Base-by-base conservation (phyloP, 2,113 vertebrate genomes). In the Crocuta crocuta region DNA sequence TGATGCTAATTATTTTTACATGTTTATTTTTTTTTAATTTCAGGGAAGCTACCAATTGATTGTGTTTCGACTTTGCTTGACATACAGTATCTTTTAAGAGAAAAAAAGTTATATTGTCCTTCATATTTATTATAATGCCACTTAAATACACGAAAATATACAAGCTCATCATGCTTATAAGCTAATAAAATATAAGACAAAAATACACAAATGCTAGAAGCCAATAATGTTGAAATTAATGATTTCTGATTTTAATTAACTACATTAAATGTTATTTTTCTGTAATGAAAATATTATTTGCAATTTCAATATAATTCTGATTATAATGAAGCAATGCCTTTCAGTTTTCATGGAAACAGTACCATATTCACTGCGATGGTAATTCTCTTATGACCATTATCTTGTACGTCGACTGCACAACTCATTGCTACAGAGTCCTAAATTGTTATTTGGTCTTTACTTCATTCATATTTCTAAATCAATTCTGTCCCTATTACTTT, bases 191-290 rank as follows among this genome's bases (percentile, higher is more conserved):
- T 87, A 70, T 71, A 33, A 89, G 88, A 39, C 23, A 45, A 35
- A 26, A 79, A 48, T 80, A 76, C 33, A 74, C 65, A 96, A 84
- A 74, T 71, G 2, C 4, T 58, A 76, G 45, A 48, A 73, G 68
- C 3, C 7, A 50, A 82, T 76, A 61, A 53, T 33, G 68, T 7
- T 86, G 8, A 88, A 87, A 93, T 86, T 85, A 86, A 85, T 43
- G 16, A 6, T 17, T 28, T 85, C 81, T 95, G 2, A 70, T 76
- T 92, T 92, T 74, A 92, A 81, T 74, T 85, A 45, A 28, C 76
- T 58, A 86, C 90, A 70, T 93, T 9, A 92, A 94, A 94, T 66
- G 16, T 21, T 78, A 63, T 26, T 84, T 79, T 90, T 93, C 58
- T 70, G 7, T 45, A 89, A 82, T 70, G 8, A 80, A 94, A 93